phyloP scores from a whole-genome alignment of 2,888 invertebrate species.

The Lydus trimaculatus region DNA sequence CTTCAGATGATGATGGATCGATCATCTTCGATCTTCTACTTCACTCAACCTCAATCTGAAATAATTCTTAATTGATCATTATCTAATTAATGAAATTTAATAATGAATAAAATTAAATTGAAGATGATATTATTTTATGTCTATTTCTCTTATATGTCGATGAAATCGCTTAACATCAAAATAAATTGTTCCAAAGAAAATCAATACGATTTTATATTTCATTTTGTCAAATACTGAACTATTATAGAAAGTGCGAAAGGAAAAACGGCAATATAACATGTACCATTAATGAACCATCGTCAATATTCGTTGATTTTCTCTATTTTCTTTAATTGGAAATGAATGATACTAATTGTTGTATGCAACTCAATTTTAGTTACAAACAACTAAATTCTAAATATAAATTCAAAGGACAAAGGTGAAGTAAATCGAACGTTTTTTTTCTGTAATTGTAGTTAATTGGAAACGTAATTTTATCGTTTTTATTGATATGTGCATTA shows the following conservation, averaged over 20 bases:
- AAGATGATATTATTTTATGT: background rate
- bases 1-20: conserved; percentile 95
- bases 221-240: background rate
- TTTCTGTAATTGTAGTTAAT: background rate
- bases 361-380: background rate
- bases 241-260: background rate
- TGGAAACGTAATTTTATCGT: background rate
- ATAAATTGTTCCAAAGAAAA: conserved; percentile 3
- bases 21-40: conserved; percentile 72
- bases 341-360: background rate
- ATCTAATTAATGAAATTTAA: background rate
- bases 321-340: background rate
- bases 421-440: background rate
- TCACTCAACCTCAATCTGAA: conserved; percentile 44
- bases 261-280: background rate
- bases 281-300: background rate
- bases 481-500: background rate
- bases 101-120: background rate
- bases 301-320: background rate
- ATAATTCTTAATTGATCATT: no score
- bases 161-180: background rate
- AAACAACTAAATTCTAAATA: background rate
- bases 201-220: background rate
- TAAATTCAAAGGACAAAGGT: background rate
- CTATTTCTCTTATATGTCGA: background rate